Evolutionary conservation across 1,140 invertebrate genomes (phyloP).

Genomic region (Microplitis demolitor): DNA sequence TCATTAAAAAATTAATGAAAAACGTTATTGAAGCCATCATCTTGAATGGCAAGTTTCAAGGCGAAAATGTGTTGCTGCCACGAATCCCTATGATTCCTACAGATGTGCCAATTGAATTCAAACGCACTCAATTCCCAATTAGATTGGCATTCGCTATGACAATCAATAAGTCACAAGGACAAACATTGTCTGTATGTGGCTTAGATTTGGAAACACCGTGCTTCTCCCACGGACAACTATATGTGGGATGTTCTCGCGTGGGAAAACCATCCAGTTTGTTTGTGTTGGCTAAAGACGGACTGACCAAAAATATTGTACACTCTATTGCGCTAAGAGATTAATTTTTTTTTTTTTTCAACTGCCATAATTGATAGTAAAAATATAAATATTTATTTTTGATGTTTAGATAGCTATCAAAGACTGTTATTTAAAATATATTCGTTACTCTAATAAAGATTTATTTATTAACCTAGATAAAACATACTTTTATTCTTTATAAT

Average conservation of each 20-base stretch:
- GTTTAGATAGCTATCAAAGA: too few species aligned
- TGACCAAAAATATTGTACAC: neutral
- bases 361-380: too few species aligned
- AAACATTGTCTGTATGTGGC: constrained; percentile 45
- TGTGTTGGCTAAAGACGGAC: neutral
- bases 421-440: too few species aligned
- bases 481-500: neutral
- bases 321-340: neutral
- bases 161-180: constrained; percentile 64
- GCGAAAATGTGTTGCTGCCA: constrained; percentile 40
- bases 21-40: constrained; percentile 42
- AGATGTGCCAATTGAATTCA: constrained; percentile 46
- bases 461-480: neutral
- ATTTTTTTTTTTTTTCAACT: too few species aligned
- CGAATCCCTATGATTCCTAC: constrained; percentile 40
- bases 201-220: constrained; percentile 47
- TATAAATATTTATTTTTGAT: too few species aligned
- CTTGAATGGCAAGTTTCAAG: constrained; percentile 36
- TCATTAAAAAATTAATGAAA: constrained; percentile 34
- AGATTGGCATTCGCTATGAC: constrained; percentile 60
- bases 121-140: constrained; percentile 61
- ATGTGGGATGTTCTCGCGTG: too few species aligned
- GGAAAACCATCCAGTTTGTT: neutral
- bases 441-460: too few species aligned
- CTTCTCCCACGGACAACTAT: constrained; percentile 34